Evolutionary conservation across 2,113 vertebrate species (phyloP).

Genomic region (Embiotoca jacksoni): DNA sequence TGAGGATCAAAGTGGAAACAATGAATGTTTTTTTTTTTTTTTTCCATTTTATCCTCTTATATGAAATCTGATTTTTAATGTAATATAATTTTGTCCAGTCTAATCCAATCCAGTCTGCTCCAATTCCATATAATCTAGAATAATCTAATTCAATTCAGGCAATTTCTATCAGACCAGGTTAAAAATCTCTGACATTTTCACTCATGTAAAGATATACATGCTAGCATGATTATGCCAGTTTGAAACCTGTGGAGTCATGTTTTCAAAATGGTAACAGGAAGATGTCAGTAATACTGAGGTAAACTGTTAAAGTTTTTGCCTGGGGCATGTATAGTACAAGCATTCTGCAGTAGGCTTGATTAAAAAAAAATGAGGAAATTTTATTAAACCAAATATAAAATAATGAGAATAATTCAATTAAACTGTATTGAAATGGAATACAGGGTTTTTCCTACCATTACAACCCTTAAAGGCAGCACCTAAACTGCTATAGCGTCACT

Average conservation of each 20-base stretch:
- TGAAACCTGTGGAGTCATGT: background rate
- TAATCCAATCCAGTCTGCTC: background rate
- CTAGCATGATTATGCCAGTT: background rate
- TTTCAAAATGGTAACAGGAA: background rate
- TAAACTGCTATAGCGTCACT: too few species aligned
- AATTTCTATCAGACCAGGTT: background rate
- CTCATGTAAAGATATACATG: background rate
- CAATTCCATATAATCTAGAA: constrained; percentile 1
- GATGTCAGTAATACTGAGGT: constrained; percentile 19
- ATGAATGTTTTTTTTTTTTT: background rate
- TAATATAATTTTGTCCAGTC: background rate
- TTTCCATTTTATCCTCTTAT: background rate
- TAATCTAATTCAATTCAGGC: background rate
- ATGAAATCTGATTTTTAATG: background rate
- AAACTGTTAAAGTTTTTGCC: too few species aligned
- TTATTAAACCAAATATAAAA: too few species aligned
- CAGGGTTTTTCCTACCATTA: too few species aligned
- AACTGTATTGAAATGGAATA: too few species aligned
- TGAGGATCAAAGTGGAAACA: background rate
- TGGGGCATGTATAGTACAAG: too few species aligned
- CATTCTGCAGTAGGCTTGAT: too few species aligned
- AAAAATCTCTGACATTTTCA: constrained; percentile 8
- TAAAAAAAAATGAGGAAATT: too few species aligned
- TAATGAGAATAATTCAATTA: too few species aligned
- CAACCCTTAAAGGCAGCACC: too few species aligned